Percentiles rank a stretch among this genome's conserved stretches.
Evolutionary conservation across 2,888 invertebrate genomes (phyloP).

Genomic region (Dasypolia templi): DNA sequence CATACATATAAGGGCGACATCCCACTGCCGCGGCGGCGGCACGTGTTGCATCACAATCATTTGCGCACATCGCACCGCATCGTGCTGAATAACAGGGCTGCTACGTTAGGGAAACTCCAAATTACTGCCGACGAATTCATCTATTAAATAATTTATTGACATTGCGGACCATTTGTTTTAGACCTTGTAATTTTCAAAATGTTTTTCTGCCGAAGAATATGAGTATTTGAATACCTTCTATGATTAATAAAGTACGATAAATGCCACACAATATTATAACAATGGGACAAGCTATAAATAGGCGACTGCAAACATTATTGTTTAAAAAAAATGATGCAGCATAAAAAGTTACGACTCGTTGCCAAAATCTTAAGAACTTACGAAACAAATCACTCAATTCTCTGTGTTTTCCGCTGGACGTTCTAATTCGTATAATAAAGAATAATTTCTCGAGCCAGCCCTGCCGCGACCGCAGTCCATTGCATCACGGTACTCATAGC

Average conservation of each 20-base stretch:
- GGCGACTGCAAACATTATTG: not conserved
- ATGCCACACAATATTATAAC: not conserved
- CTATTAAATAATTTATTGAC: not conserved
- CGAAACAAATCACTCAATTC: not conserved
- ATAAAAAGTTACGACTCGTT: no score
- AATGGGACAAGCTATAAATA: not conserved
- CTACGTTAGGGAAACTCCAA: not conserved
- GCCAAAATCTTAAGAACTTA: not conserved
- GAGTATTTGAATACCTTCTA: not conserved
- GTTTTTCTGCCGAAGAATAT: not conserved
- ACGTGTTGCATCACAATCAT: slow-evolving; percentile 65
- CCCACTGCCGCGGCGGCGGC: slow-evolving; percentile 40
- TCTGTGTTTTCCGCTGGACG: not conserved
- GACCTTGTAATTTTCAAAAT: not conserved
- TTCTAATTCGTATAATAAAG: not conserved
- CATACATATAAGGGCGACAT: slow-evolving; percentile 40
- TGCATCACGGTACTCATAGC: slow-evolving; percentile 54
- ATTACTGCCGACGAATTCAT: not conserved
- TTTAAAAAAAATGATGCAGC: not conserved
- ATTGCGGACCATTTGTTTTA: not conserved
- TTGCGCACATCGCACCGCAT: slow-evolving; percentile 52
- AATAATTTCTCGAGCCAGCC: slow-evolving; percentile 18
- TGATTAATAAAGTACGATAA: not conserved
- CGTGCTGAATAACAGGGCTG: slow-evolving; percentile 35
- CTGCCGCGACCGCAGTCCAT: slow-evolving; percentile 55